Base-by-base conservation (phyloP, 2,888 invertebrate genomes). In the Microctonus hyperodae region DNA sequence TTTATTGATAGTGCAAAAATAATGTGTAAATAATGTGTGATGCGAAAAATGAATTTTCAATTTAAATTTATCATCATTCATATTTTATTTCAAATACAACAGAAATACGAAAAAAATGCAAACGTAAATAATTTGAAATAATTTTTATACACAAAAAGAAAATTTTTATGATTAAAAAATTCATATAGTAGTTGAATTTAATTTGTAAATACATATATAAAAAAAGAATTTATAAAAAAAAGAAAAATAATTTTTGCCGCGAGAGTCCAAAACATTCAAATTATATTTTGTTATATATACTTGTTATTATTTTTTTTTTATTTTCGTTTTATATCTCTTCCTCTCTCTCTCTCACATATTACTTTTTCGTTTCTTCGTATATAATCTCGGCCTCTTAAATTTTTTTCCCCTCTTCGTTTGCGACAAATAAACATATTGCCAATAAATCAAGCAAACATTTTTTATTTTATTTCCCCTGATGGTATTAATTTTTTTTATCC, bases 391-490 rank as follows among this genome's bases (percentile, higher is more conserved):
- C 22, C 44, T 16, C 55, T 33, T 67, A 67, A 53, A 13, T 50
- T 63, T 55, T 57, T 35, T 48, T 50, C 53, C 58, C 50, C 51
- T 13, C n/a, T n/a, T n/a, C 37, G 6, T 59, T 63, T 62, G 58
- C 55, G 31, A 67, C 50, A 65, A 66, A 61, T 56, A 57, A 64
- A 65, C 37, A 44, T 60, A 62, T 65, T 58, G 31, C 61, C 61
- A 62, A 65, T 65, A 62, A 58, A 63, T 51, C 44, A 56, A 33
- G n/a, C 23, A 28, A 44, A 44, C 7, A 55, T 40, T 56, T 64
- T n/a, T 55, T 25, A 53, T 53, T 53, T 33, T 62, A 33, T 37
- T 25, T 16, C 23, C 16, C 25, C 25, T 44, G 48, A 25, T 13
- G 31, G 7, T 37, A 44, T 50, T 16, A 16, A 50, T 16, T 9